Base-by-base conservation (phyloP, 2,888 invertebrate species). In the Hyposoter dolosus region DNA sequence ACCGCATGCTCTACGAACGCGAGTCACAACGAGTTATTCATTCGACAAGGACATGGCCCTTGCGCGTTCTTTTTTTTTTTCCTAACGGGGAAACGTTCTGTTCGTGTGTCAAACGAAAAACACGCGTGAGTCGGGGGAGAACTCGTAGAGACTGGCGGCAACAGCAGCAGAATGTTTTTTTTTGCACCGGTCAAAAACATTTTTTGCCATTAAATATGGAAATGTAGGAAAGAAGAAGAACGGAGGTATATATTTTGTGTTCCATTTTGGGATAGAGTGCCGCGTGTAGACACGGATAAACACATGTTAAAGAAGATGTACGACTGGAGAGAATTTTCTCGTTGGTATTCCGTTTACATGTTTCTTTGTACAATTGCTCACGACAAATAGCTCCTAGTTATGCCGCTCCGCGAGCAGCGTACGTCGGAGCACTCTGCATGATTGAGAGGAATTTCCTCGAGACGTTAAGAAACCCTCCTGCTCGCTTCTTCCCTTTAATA, bases 341-440 rank as follows among this genome's bases (percentile, higher is more conserved):
- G 65, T 84, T 84, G 53, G 76, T 81, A 81, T 77, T 68, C 56
- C 23, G 77, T 71, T 81, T 65, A 45, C 72, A 50, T 82, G 77
- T 77, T 60, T 74, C 77, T 40, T 77, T 40, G 66, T 66, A 77
- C 77, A 74, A 72, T 53, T 45, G 56, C 45, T 77, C 77, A 77
- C 84, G 84, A 84, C 80, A 84, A 84, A 84, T 84, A 81, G 77
- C 84, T 71, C 77, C 66, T 84, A 50, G 69, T 84, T 81, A 77
- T 74, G 68, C 77, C 35, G 47, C 56, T 15, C 19, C 40, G 47
- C 72, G 66, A n/a, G 74, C 32, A n/a, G 74, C 35, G 71, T 65
- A 76, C 72, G 72, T 53, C 19, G 32, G 56, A 84, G 84, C 84
- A 84, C 84, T 84, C 84, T 84, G 81, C 74, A 81, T 82, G 81